Evolutionary conservation across 2,888 invertebrate species (phyloP).

Genomic region (Caenorhabditis angaria): DNA sequence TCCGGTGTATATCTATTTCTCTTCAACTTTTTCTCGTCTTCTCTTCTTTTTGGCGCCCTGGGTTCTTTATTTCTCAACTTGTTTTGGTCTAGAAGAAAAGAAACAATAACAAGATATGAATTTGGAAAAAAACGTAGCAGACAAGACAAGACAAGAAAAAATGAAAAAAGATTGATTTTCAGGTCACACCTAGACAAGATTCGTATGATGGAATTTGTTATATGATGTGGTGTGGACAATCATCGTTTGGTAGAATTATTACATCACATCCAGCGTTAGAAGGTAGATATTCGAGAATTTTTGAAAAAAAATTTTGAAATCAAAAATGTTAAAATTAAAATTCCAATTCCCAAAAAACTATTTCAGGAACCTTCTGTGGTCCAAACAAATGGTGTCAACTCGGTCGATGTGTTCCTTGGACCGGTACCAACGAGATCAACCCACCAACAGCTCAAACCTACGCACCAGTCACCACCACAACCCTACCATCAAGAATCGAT

Average conservation of each 20-base stretch:
- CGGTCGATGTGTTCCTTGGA: slow-evolving; percentile 72
- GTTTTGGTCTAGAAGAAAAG: background rate
- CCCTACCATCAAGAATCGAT: slow-evolving; percentile 52
- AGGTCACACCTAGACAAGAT: slow-evolving; percentile 70
- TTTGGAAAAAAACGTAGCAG: background rate
- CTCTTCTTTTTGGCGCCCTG: too few species aligned
- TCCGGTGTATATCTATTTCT: slow-evolving; percentile 2
- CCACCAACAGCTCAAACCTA: slow-evolving; percentile 28
- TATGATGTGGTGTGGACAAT: slow-evolving; percentile 73
- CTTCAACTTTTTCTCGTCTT: slow-evolving; percentile 1
- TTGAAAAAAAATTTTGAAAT: slow-evolving; percentile 6
- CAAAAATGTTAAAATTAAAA: too few species aligned
- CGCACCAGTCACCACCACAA: slow-evolving; percentile 25
- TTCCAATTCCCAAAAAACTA: too few species aligned
- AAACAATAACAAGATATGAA: background rate
- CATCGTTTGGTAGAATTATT: slow-evolving; percentile 69
- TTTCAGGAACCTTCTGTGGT: slow-evolving; percentile 68
- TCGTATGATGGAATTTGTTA: slow-evolving; percentile 71
- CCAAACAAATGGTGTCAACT: slow-evolving; percentile 68
- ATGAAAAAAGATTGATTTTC: slow-evolving; percentile 17
- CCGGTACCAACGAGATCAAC: slow-evolving; percentile 40
- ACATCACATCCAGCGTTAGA: slow-evolving; percentile 71
- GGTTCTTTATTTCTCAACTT: background rate
- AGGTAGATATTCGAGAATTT: slow-evolving; percentile 48
- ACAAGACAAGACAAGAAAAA: too few species aligned